Base-by-base conservation (phyloP, 2,888 invertebrate genomes). In the Polymixis lichenea region DNA sequence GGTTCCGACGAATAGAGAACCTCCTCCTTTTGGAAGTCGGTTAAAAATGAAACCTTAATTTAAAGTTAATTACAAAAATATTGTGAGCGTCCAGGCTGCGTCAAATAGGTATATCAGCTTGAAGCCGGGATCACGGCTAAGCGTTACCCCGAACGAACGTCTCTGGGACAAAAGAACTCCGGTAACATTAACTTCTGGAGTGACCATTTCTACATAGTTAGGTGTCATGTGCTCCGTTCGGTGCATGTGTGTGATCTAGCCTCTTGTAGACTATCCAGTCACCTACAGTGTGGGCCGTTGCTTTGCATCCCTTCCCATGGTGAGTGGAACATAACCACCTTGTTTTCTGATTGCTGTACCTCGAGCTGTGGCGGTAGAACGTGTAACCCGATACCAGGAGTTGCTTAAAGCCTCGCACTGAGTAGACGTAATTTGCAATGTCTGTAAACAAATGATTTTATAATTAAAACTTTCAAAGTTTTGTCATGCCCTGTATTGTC, bases 241-340 rank as follows among this genome's bases (percentile, higher is more conserved):
- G 11, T 67, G 67, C 32, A 60, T 67, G 67, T 38, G 67, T 67
- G 32, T 67, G 67, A n/a, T 67, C n/a, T n/a, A 67, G 4, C 60
- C 3, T 67, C n/a, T 58, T 1, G 58, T 58, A 7, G n/a, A 67
- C 32, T 56, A 67, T 32, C 7, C 17, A 17, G 32, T 67, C 58
- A 67, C 4, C 67, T 19, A 67, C 11, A 67, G 67, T 58, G 17
- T 58, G 11, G 3, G 7, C 67, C 17, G 58, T 58, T 32, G 77
- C 77, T 46, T 19, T 80, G 13, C 77, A 78, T 22, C 77, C 80
- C 46, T n/a, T 77, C 8, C 25, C 28, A 1, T 38, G 46, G 28
- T 77, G 81, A 2, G 81, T 73, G 1, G 77, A 80, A 15, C 81
- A 78, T 22, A 75, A 43, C 77, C 81, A 78, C 60, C 77, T 74